Percentiles rank a stretch among this genome's conserved stretches.
These are phyloP conservation scores for Barypeithes pellucidus DNA, from an alignment of 2,888 invertebrate species.

Conservation along the genomic window DNA sequence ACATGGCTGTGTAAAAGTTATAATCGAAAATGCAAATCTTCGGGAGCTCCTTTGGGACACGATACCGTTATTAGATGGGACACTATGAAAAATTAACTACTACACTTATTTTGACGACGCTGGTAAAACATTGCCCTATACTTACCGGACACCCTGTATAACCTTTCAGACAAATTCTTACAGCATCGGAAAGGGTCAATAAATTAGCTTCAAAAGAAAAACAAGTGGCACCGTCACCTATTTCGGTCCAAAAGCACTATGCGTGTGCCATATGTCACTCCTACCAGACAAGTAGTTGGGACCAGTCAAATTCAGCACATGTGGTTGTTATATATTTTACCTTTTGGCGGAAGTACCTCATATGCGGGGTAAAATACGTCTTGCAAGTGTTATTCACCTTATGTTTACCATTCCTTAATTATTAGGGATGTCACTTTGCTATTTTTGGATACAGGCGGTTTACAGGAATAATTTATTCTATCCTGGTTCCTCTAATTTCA, in stretches of 20 bases:
- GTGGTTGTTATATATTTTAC: conserved; percentile 55
- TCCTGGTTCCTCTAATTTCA: background rate
- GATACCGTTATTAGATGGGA: too few species aligned
- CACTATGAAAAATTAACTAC: too few species aligned
- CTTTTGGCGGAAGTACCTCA: conserved; percentile 60
- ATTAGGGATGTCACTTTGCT: conserved; percentile 42
- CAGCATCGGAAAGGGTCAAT: conserved; percentile 19
- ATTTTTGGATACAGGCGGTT: conserved; percentile 36
- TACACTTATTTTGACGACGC: too few species aligned
- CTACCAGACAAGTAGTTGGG: conserved; percentile 34
- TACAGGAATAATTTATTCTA: conserved; percentile 17
- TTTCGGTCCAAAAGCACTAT: conserved; percentile 29
- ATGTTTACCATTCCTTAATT: conserved; percentile 47
- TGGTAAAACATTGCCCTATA: too few species aligned
- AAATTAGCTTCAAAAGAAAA: conserved; percentile 31
- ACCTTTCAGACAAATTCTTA: background rate
- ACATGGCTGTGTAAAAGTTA: too few species aligned
- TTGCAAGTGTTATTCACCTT: conserved; percentile 54
- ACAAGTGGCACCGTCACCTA: conserved; percentile 34
- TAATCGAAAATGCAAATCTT: too few species aligned
- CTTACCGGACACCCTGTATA: background rate
- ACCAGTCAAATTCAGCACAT: conserved; percentile 56
- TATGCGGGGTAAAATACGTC: conserved; percentile 51
- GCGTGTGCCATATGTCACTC: conserved; percentile 52
- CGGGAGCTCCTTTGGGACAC: too few species aligned